phyloP scores from a whole-genome alignment of 2,888 invertebrate species.

The Geotrupes spiniger region DNA sequence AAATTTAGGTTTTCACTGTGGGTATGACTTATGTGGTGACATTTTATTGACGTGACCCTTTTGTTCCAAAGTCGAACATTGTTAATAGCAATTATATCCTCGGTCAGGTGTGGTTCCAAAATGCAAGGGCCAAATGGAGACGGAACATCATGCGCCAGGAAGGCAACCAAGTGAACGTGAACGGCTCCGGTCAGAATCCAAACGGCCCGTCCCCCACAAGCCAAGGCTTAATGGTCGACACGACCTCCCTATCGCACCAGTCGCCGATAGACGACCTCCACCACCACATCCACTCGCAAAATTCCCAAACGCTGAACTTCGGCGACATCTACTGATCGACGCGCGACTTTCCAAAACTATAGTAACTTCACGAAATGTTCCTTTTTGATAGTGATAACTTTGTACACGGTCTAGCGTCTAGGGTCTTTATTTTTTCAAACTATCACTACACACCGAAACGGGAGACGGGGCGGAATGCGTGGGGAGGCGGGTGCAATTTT shows the following conservation, averaged over 20 bases:
- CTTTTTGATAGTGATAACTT: conserved; percentile 15
- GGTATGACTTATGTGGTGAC: no score
- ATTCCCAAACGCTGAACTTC: conserved; percentile 46
- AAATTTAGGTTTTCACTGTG: no score
- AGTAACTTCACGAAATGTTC: conserved; percentile 14
- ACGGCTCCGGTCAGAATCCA: conserved; percentile 36
- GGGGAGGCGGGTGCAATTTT: no score
- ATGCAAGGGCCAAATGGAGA: conserved; percentile 97
- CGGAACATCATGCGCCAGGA: conserved; percentile 89
- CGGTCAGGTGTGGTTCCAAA: conserved; percentile 99
- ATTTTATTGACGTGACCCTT: no score
- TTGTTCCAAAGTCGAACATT: not conserved
- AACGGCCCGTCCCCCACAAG: conserved; percentile 42
- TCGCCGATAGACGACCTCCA: conserved; percentile 55
- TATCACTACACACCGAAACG: no score
- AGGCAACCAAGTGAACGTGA: conserved; percentile 47
- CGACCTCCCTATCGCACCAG: conserved; percentile 52
- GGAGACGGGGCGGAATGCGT: no score
- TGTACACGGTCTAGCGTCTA: not conserved
- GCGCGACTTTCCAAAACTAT: not conserved
- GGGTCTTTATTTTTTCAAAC: no score
- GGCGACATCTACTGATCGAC: conserved; percentile 48
- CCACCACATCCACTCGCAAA: conserved; percentile 55
- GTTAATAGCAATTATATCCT: conserved; percentile 6
- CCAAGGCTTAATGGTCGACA: conserved; percentile 50